Evolutionary conservation across 2,113 vertebrate species (phyloP), one percentile per base, ranked within the genome.

Genomic region (Lampris megalopsis): DNA sequence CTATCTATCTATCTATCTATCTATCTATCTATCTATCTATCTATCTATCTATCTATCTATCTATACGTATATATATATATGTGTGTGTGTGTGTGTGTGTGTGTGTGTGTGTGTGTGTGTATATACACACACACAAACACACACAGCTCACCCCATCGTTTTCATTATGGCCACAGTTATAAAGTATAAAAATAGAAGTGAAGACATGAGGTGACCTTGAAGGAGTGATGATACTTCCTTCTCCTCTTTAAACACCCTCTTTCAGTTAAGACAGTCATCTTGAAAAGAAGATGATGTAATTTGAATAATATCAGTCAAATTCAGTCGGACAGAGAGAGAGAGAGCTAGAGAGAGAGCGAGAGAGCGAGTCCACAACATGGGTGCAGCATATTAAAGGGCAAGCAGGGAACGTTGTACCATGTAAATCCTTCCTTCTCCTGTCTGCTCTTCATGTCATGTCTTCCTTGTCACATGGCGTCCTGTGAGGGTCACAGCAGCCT

Each of bases 251-350:
- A 65, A 63, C 53, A 24, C 45, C 35, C 63, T 86, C 83, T 88
- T 86, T 56, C 84, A 74, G 62, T 75, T 63, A 77, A 82, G 83
- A 73, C 75, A 87, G 65, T 87, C 89, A 83, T 91, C 89, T 86
- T 86, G 75, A 88, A 81, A 86, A 68, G 74, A 70, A 63, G 77
- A 78, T 91, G 87, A 88, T 40, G 87, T 83, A 89, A 89, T 81
- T 79, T 81, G 80, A 80, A 77, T 86, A 73, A 88, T 81, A 79
- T 85, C 72, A 75, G 78, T 78, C 71, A 72, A 70, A 79, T 38
- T 8, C 68, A 56, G 77, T 76, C 79, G 11, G 77, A 1, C 1
- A 56, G 53, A 56, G 10, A 56, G 9, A n/a, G 52, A 54, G 9
- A n/a, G 52, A 3, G 9, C 5, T n/a, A n/a, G 10, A 56, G 11